Evolutionary conservation across 2,797 vertebrate species (phyloP).

Genomic region (Pelobates cultripes): DNA sequence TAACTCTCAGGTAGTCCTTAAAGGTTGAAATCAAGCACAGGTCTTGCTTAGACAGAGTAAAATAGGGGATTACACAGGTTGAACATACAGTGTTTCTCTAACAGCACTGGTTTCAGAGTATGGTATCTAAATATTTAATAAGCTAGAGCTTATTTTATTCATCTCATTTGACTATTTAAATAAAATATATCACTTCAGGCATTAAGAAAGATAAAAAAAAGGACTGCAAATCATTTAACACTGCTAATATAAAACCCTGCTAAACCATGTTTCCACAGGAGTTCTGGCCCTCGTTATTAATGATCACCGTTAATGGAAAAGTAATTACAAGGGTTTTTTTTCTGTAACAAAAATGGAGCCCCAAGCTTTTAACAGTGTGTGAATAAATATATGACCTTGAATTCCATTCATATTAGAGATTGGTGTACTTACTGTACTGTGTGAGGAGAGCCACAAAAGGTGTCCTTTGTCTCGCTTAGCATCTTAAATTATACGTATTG

Average conservation of each 20-base stretch:
- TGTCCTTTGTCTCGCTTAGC: not conserved
- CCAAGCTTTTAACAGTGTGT: slow-evolving; percentile 28
- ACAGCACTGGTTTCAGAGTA: slow-evolving; percentile 51
- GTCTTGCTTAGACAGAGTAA: no score
- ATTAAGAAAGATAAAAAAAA: slow-evolving; percentile 38
- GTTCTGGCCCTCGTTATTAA: slow-evolving; percentile 49
- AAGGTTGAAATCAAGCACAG: no score
- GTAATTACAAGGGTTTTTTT: slow-evolving; percentile 45
- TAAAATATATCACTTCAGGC: slow-evolving; percentile 55
- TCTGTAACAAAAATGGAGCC: slow-evolving; percentile 38
- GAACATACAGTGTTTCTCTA: slow-evolving; percentile 6
- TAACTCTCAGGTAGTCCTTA: no score
- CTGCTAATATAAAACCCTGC: slow-evolving; percentile 9
- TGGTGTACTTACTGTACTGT: not conserved
- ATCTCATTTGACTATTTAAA: slow-evolving; percentile 55
- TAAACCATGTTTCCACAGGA: slow-evolving; percentile 24
- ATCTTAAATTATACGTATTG: no score
- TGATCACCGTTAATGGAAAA: slow-evolving; percentile 52
- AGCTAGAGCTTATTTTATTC: slow-evolving; percentile 23
- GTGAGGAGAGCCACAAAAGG: not conserved
- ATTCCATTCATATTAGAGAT: slow-evolving; percentile 10
- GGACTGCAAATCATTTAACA: slow-evolving; percentile 36
- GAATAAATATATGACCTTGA: slow-evolving; percentile 35
- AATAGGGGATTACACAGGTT: no score
- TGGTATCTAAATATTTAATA: slow-evolving; percentile 52